Base-by-base conservation (phyloP, 2,888 invertebrate species). In the Napeogenes inachia region DNA sequence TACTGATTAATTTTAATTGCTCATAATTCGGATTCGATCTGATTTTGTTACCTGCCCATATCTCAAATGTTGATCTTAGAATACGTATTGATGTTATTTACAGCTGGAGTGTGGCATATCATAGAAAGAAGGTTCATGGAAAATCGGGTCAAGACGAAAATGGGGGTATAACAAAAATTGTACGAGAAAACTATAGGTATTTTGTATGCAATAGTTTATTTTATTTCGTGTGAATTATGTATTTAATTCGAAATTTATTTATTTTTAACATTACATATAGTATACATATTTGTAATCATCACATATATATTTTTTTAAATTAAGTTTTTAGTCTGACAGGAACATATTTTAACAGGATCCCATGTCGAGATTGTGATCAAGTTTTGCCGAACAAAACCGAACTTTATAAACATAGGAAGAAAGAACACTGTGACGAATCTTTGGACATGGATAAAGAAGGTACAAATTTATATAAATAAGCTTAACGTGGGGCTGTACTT, bases 61-160 rank as follows among this genome's bases (percentile, higher is more conserved):
- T 21, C 0, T 21, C 21, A 1, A 21, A 21, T 21, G 21, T 47
- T 47, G 13, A 1, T 38, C 42, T 12, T 10, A 13, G 47, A 10
- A 46, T n/a, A n/a, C 2, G 3, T 47, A 47, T 13, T 13, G 4
- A 13, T 13, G 12, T 47, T 45, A 54, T 46, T 67, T 64, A 6
- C 65, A 91, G 91, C 72, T 91, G 91, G 91, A 85, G 91, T 60
- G 70, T 89, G 30, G 83, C 89, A 0, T 91, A 91, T 55, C 91
- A 91, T 64, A 80, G 85, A 10, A 91, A 91, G 73, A 91, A 91
- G 62, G 71, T 82, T 0, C 91, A 91, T 64, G 80, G 80, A 0
- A 87, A 85, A 67, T 69, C 65, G 0, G 76, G 68, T 0, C 69
- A 74, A 2, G 81, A 80, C 0, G 80, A 82, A 6, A 73, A 72